These are phyloP conservation scores for Naso thynnoides DNA, from an alignment of 2,797 vertebrate species.

Conservation along the genomic window DNA sequence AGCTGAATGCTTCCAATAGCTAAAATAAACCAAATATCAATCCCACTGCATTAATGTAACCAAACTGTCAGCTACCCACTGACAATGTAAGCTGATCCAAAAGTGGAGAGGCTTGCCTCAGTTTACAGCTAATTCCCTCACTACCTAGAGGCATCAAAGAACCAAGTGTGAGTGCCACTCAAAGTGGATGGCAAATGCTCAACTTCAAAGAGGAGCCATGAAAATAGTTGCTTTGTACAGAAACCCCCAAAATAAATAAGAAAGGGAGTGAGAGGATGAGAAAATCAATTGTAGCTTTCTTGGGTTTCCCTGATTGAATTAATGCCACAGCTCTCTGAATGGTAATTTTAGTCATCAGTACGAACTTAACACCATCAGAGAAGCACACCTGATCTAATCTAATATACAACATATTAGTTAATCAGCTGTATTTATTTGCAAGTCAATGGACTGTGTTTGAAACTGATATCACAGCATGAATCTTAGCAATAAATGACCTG, in stretches of 20 bases:
- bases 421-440: conserved; percentile 26
- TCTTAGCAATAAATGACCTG: too few species aligned
- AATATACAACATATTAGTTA: conserved; percentile 10
- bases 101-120: conserved; percentile 41
- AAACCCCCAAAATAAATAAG: conserved; percentile 34
- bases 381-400: conserved; percentile 33
- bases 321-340: conserved; percentile 34
- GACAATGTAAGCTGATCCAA: conserved; percentile 54
- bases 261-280: conserved; percentile 21
- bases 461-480: not conserved
- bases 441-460: conserved; percentile 17
- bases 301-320: conserved; percentile 59
- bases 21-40: conserved; percentile 29
- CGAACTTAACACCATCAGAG: conserved; percentile 36
- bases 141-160: conserved; percentile 58
- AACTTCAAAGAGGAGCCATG: conserved; percentile 50
- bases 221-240: conserved; percentile 31
- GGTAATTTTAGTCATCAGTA: conserved; percentile 31
- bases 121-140: conserved; percentile 48
- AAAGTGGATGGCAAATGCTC: conserved; percentile 33
- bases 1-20: not conserved
- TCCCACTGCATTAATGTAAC: conserved; percentile 3
- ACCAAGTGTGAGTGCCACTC: conserved; percentile 42
- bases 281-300: conserved; percentile 13
- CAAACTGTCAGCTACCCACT: conserved; percentile 39